A percentile compares a stretch with the other conserved stretches of the same genome.
Conservation (phyloP, 2,113 vertebrate genomes). For the Urocolius indicus region DNA sequence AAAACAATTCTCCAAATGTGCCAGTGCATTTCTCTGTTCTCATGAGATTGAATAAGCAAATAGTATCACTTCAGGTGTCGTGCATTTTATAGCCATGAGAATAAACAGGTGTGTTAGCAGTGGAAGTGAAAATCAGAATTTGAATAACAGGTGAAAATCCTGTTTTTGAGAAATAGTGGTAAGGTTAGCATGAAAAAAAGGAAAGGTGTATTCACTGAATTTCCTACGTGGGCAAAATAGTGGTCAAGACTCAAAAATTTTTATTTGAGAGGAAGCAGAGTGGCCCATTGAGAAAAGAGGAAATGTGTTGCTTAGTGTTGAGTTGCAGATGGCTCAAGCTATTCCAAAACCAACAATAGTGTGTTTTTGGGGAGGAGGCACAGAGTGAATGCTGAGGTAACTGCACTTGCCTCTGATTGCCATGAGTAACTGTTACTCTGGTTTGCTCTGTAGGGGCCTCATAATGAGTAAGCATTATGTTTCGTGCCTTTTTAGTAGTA, state of each 20-base stretch:
- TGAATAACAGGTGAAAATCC: not conserved
- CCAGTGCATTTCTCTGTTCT: not conserved
- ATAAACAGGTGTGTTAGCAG: not conserved
- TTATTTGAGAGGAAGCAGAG: not conserved
- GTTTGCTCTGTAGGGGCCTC: not conserved
- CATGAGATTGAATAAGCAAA: not conserved
- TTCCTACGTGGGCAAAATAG: not conserved
- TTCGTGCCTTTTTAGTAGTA: not conserved
- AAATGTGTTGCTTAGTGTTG: not conserved
- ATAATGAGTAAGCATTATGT: rapidly evolving
- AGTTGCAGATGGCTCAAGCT: not conserved
- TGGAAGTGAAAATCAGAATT: not conserved
- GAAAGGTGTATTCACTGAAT: not conserved
- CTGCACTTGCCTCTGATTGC: not conserved
- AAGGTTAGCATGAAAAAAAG: not conserved
- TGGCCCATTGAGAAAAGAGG: not conserved
- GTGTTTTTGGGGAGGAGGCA: not conserved
- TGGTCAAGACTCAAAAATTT: not conserved
- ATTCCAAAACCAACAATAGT: not conserved
- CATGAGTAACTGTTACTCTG: not conserved
- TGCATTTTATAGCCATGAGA: not conserved
- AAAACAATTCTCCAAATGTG: not conserved
- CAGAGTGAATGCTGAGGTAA: not conserved
- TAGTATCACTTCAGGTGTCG: not conserved
- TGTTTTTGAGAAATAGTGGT: not conserved